These are phyloP conservation scores for Pedicia rivosa DNA, from an alignment of 2,888 invertebrate species.

Conservation along the genomic window DNA sequence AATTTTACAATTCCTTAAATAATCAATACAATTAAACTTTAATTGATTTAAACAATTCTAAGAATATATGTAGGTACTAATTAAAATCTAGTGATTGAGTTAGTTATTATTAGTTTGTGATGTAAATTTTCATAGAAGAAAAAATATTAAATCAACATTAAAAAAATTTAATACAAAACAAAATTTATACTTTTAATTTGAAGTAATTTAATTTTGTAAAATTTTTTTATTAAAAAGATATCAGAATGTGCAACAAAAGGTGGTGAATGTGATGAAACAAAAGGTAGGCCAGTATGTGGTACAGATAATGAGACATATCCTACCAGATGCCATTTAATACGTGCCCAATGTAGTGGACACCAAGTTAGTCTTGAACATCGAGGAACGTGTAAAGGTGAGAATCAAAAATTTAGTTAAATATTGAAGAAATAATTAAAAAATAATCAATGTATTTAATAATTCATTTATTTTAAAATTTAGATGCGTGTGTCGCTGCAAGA, in stretches of 20 bases:
- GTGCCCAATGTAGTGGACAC: constrained; percentile 59
- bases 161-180: too few relatives aligned
- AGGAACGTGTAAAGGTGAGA: constrained; percentile 55
- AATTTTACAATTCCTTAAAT: too few relatives aligned
- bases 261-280: constrained; percentile 30
- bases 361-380: constrained; percentile 54
- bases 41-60: too few relatives aligned
- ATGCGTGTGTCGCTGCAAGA: constrained; percentile 35
- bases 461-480: constrained; percentile 19
- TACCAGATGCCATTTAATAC: constrained; percentile 60
- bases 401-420: background rate
- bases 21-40: too few relatives aligned
- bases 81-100: too few relatives aligned
- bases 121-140: too few relatives aligned
- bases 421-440: background rate
- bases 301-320: constrained; percentile 67
- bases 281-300: constrained; percentile 29
- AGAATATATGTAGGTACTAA: too few relatives aligned
- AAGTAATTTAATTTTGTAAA: too few relatives aligned
- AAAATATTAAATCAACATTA: too few relatives aligned
- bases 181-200: too few relatives aligned
- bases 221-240: too few relatives aligned
- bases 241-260: constrained; percentile 29
- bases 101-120: too few relatives aligned
- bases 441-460: background rate